Percentiles rank a stretch among this genome's conserved stretches.
These are phyloP conservation scores for Chiroxiphia lanceolata DNA, from an alignment of 2,797 vertebrate genomes.

Conservation along the genomic window DNA sequence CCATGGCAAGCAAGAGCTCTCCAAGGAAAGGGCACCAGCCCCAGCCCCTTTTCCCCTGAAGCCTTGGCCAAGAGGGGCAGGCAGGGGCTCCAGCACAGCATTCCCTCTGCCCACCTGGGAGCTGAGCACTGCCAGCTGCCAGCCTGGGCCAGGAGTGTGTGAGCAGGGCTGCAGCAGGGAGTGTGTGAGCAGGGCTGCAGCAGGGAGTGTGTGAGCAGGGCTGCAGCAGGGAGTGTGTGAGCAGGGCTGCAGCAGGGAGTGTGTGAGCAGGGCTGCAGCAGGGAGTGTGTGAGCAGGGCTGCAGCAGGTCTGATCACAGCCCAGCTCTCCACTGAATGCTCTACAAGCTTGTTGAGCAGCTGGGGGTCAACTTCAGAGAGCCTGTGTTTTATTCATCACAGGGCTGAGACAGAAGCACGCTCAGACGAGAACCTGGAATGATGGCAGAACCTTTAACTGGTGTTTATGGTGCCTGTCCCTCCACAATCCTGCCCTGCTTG, in stretches of 20 bases:
- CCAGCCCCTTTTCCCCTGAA: accelerated
- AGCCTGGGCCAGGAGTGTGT: accelerated
- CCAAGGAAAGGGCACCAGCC: not conserved
- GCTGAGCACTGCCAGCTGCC: not conserved
- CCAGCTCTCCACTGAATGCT: not conserved
- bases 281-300: accelerated
- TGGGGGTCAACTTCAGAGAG: not conserved
- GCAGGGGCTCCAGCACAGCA: not conserved
- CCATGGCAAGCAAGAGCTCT: accelerated
- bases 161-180: not conserved
- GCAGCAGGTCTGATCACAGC: not conserved
- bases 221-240: accelerated
- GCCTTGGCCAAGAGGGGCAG: accelerated
- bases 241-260: not conserved
- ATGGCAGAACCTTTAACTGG: accelerated
- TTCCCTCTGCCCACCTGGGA: not conserved
- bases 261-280: accelerated
- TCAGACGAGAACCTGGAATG: accelerated
- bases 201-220: accelerated
- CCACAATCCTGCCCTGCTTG: accelerated
- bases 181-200: accelerated
- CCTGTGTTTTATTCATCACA: not conserved
- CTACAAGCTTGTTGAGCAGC: not conserved
- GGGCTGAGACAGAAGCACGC: not conserved
- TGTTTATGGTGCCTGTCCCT: accelerated